Conservation (phyloP, 2,888 invertebrate genomes). For the Aricia artaxerxes region DNA sequence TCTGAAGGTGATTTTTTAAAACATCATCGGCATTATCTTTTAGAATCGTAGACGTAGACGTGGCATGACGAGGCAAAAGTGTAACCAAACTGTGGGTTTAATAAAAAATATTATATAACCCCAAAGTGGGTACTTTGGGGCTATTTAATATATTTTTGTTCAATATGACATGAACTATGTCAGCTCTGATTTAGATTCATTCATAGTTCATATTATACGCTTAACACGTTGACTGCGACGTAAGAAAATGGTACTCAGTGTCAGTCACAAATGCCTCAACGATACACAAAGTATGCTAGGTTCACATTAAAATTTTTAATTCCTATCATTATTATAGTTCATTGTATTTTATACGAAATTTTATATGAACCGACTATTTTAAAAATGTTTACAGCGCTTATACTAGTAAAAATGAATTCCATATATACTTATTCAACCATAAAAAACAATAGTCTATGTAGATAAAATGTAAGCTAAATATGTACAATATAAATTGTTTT, state of each 20-base stretch:
- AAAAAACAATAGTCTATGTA: conserved; percentile 14
- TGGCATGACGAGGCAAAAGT: no score
- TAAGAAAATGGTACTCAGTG: not conserved
- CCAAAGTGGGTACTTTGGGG: no score
- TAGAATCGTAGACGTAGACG: no score
- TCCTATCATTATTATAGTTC: no score
- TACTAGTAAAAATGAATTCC: not conserved
- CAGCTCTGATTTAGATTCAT: not conserved
- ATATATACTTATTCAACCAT: not conserved
- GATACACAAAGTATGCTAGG: no score
- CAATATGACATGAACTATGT: no score
- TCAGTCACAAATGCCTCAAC: not conserved
- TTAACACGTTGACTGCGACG: not conserved
- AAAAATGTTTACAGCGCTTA: not conserved
- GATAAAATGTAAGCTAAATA: conserved; percentile 17
- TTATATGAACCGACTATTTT: not conserved
- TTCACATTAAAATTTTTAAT: not conserved
- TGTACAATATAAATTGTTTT: conserved; percentile 31
- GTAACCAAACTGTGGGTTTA: no score
- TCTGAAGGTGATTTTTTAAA: not conserved
- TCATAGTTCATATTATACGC: not conserved
- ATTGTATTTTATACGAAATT: not conserved
- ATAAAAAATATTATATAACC: no score
- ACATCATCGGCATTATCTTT: not conserved
- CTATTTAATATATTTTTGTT: no score